phyloP scores from a whole-genome alignment of 2,797 vertebrate species.

The Meda fulgida region DNA sequence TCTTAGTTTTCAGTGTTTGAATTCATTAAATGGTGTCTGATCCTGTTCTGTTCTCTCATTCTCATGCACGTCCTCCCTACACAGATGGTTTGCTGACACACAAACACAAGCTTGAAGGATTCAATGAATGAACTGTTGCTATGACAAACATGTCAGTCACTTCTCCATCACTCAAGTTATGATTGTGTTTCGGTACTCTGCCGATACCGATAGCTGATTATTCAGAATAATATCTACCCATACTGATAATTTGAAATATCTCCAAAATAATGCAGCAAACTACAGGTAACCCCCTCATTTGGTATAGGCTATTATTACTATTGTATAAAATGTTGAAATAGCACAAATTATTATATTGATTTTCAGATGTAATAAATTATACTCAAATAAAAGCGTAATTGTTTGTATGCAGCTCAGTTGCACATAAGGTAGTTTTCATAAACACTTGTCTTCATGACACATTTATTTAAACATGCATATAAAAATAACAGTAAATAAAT shows the following conservation, averaged over 20 bases:
- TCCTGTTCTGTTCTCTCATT: not conserved
- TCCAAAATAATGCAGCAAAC: not conserved
- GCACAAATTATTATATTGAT: not conserved
- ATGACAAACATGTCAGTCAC: not conserved
- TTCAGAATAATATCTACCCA: not conserved
- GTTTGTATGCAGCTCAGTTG: too few species aligned
- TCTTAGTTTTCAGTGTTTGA: not conserved
- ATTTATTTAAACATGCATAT: not conserved
- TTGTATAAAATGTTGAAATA: not conserved
- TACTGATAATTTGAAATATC: not conserved
- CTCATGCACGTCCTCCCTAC: not conserved
- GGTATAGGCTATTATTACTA: not conserved
- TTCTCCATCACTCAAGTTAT: not conserved
- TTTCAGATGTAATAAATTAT: not conserved
- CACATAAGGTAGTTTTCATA: not conserved
- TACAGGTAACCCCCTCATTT: not conserved
- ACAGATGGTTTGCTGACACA: not conserved
- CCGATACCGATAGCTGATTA: not conserved
- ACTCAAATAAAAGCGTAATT: not conserved
- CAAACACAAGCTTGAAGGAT: not conserved
- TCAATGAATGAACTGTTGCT: not conserved
- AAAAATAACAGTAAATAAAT: too few species aligned
- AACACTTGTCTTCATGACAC: not conserved
- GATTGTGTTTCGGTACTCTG: not conserved
- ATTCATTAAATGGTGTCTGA: not conserved